These are phyloP conservation scores for Odontocolon sp. DNA, from an alignment of 2,888 invertebrate genomes.

Conservation along the genomic window DNA sequence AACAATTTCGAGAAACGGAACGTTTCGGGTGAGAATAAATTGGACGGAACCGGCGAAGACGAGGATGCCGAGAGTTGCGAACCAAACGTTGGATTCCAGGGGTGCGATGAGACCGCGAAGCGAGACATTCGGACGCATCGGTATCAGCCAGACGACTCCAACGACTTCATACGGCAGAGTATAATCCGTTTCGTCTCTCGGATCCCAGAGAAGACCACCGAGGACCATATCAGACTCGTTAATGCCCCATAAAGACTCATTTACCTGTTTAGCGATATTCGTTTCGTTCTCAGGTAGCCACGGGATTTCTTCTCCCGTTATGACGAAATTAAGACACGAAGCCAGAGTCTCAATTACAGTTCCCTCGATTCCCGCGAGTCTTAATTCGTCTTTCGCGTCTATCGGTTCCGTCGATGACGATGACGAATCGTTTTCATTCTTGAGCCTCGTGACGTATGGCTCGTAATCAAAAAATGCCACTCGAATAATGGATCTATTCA, in stretches of 20 bases:
- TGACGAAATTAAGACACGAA: slow-evolving; percentile 28
- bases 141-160: slow-evolving; percentile 69
- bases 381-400: too few relatives aligned
- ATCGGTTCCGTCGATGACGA: too few relatives aligned
- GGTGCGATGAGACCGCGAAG: slow-evolving; percentile 71
- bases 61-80: slow-evolving; percentile 64
- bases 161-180: slow-evolving; percentile 66
- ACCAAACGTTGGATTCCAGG: slow-evolving; percentile 69
- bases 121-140: slow-evolving; percentile 66
- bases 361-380: slow-evolving; percentile 61
- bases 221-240: slow-evolving; percentile 63
- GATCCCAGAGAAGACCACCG: slow-evolving; percentile 65
- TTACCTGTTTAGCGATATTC: slow-evolving; percentile 26
- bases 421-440: background rate
- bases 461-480: slow-evolving; percentile 62
- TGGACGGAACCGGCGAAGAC: slow-evolving; percentile 65
- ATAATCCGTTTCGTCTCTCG: slow-evolving; percentile 56
- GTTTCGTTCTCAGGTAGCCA: slow-evolving; percentile 56
- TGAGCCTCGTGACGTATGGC: slow-evolving; percentile 58
- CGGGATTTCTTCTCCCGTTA: slow-evolving; percentile 17
- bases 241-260: slow-evolving; percentile 39
- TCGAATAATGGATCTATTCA: slow-evolving; percentile 60
- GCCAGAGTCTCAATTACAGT: slow-evolving; percentile 45
- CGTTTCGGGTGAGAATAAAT: slow-evolving; percentile 62
- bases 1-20: slow-evolving; percentile 69